Percentiles rank a stretch among this genome's conserved stretches.
These are phyloP conservation scores for Coecobrya sp. DNA, from an alignment of 2,888 invertebrate genomes.

Conservation along the genomic window DNA sequence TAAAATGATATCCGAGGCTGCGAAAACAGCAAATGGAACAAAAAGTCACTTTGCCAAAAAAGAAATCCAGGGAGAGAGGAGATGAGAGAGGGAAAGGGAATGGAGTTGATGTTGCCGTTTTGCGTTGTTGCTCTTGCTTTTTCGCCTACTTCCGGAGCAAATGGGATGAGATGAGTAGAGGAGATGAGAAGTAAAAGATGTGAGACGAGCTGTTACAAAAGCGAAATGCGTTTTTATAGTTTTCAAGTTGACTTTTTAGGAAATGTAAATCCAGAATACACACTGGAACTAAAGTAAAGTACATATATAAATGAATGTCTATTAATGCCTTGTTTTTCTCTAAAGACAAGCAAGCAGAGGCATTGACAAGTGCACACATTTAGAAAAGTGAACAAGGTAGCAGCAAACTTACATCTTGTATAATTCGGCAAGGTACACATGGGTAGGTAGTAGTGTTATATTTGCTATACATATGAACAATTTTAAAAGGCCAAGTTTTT, in stretches of 20 bases:
- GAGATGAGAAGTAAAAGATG: constrained; percentile 35
- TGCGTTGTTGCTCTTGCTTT: constrained; percentile 56
- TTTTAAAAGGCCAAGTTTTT: not conserved
- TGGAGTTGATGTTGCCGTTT: constrained; percentile 1
- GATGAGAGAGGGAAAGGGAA: constrained; percentile 10
- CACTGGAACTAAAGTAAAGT: not conserved
- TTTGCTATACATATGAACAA: not conserved
- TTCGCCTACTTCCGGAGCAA: constrained; percentile 73
- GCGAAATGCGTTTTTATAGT: constrained; percentile 15
- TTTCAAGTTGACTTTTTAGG: constrained; percentile 40
- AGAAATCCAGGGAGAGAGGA: constrained; percentile 57
- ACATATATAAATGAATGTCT: too few relatives aligned
- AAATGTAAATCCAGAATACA: constrained; percentile 21
- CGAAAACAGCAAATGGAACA: constrained; percentile 66
- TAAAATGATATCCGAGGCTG: constrained; percentile 63
- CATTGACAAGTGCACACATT: constrained; percentile 5
- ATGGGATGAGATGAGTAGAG: constrained; percentile 66
- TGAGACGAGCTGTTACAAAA: constrained; percentile 64
- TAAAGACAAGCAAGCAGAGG: too few relatives aligned
- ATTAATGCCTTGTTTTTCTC: constrained; percentile 24
- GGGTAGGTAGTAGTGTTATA: not conserved
- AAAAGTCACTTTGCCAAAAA: constrained; percentile 74
- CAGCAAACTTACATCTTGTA: not conserved
- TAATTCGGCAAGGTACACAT: constrained; percentile 22
- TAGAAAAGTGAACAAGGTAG: not conserved